phyloP scores from a whole-genome alignment of 2,888 invertebrate species.

The Mythimna loreyi region DNA sequence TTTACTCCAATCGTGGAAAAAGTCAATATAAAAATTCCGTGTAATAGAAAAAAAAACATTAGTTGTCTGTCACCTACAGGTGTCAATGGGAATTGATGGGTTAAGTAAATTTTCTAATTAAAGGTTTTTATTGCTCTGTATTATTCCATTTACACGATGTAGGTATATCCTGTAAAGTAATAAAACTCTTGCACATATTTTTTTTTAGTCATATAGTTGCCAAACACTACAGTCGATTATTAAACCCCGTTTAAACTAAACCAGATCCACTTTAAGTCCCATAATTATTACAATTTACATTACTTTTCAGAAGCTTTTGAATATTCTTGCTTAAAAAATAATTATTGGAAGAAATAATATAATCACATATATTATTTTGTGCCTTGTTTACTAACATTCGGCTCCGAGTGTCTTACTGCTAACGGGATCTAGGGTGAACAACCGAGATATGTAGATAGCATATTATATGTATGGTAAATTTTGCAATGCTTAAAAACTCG shows the following conservation, averaged over 20 bases:
- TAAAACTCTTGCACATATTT: background rate
- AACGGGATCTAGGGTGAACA: slow-evolving; percentile 62
- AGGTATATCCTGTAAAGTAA: background rate
- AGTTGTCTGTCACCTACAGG: too few species aligned
- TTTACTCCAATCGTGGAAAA: too few species aligned
- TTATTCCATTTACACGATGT: too few species aligned
- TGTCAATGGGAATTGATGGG: too few species aligned
- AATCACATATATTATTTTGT: slow-evolving; percentile 10
- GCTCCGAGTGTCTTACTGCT: slow-evolving; percentile 22
- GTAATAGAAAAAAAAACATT: too few species aligned
- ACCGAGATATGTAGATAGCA: slow-evolving; percentile 35
- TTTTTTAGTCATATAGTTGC: background rate
- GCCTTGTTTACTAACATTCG: slow-evolving; percentile 64
- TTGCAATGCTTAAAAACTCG: slow-evolving; percentile 46
- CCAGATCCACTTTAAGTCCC: slow-evolving; percentile 16
- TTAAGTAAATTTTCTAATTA: too few species aligned
- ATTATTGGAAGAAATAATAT: slow-evolving; percentile 30
- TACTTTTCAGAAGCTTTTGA: slow-evolving; percentile 36
- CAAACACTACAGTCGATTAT: slow-evolving; percentile 1
- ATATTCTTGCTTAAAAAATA: slow-evolving; percentile 43
- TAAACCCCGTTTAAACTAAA: background rate
- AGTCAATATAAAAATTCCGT: too few species aligned
- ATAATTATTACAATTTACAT: slow-evolving; percentile 45
- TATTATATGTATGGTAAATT: slow-evolving; percentile 34
- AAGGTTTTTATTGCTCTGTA: too few species aligned